Percentiles rank a stretch among this genome's conserved stretches.
Evolutionary conservation across 2,113 vertebrate genomes (phyloP).

Genomic region (Nematolebias whitei): DNA sequence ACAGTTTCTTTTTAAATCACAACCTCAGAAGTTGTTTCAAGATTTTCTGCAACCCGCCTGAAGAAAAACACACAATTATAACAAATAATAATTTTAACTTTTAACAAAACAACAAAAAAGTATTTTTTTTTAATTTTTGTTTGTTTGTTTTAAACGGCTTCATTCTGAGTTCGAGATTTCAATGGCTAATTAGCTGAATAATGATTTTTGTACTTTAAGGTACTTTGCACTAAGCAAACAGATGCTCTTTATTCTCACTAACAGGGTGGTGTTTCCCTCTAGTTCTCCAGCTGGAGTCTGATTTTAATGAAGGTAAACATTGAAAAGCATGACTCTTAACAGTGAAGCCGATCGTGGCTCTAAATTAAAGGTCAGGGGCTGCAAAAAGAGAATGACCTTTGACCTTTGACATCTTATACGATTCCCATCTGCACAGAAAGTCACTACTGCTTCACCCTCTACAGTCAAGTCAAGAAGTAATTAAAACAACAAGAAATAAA

Average conservation of each 20-base stretch:
- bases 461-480: not conserved
- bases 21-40: too few species aligned
- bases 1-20: too few species aligned
- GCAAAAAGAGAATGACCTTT: constrained; percentile 10
- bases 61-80: too few species aligned
- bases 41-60: too few species aligned
- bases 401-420: constrained; percentile 17
- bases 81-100: too few species aligned
- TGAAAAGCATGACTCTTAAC: not conserved
- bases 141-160: too few species aligned
- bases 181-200: not conserved
- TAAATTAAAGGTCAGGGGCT: constrained; percentile 37
- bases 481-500: not conserved
- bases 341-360: constrained; percentile 7
- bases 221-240: not conserved
- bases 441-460: not conserved
- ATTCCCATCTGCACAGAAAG: constrained; percentile 24
- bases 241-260: not conserved
- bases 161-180: not conserved
- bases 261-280: not conserved
- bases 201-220: not conserved
- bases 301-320: constrained; percentile 14
- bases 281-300: constrained; percentile 24
- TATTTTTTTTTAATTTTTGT: too few species aligned
- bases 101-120: too few species aligned